phyloP scores from a whole-genome alignment of 1,140 invertebrate species.

The Hycleus cichorii region DNA sequence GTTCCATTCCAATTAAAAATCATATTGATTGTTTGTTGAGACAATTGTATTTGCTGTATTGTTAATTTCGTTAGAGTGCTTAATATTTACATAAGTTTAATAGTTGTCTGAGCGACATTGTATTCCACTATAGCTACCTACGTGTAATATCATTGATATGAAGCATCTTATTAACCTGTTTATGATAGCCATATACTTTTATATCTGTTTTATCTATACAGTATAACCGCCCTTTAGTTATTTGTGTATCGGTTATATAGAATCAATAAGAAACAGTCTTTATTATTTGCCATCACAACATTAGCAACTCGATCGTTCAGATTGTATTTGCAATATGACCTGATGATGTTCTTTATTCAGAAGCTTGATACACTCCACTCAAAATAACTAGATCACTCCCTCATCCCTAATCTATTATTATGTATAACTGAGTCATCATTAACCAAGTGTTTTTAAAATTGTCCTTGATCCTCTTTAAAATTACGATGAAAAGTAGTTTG shows the following conservation, averaged over 20 bases:
- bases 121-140: background rate
- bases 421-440: no score
- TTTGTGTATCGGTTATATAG: constrained; percentile 17
- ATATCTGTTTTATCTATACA: constrained; percentile 17
- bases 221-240: constrained; percentile 7
- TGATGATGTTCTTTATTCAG: constrained; percentile 2
- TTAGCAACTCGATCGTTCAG: constrained; percentile 6
- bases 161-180: constrained; percentile 22
- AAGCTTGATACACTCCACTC: background rate
- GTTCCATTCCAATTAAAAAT: no score
- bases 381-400: no score
- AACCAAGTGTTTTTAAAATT: no score
- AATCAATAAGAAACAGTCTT: constrained; percentile 14
- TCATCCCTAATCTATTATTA: no score
- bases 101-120: constrained; percentile 13
- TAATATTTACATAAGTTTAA: no score
- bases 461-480: no score
- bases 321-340: constrained; percentile 8
- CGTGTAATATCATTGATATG: constrained; percentile 17
- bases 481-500: no score
- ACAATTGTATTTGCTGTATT: no score
- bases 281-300: constrained; percentile 7
- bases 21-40: no score
- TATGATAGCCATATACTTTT: constrained; percentile 20
- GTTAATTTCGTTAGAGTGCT: no score